A percentile compares a stretch with the other conserved stretches of the same genome.
Evolutionary conservation across 2,113 vertebrate genomes (phyloP).

Genomic region (Gulo gulo): DNA sequence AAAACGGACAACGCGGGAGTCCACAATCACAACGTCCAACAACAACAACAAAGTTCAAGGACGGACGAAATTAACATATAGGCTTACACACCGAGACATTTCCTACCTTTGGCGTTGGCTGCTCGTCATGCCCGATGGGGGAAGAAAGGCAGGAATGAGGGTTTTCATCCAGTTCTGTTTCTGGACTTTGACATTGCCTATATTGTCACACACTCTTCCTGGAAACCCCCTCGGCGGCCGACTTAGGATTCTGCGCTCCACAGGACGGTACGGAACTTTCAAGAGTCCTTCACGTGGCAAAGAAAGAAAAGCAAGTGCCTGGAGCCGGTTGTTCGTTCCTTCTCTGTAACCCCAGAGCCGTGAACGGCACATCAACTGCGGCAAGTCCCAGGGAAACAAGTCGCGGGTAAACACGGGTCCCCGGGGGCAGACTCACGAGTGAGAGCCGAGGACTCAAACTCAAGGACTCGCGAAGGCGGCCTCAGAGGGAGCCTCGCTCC

Average conservation of each 20-base stretch:
- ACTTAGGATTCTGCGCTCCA: fast-evolving
- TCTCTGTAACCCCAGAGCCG: not conserved
- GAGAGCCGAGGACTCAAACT: not conserved
- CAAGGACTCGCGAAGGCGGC: not conserved
- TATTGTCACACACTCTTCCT: fast-evolving
- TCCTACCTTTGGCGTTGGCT: not conserved
- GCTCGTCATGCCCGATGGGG: not conserved
- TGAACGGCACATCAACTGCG: not conserved
- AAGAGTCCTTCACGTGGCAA: not conserved
- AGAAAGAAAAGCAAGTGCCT: not conserved
- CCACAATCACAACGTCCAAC: too few species aligned
- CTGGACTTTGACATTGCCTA: fast-evolving
- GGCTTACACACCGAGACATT: fast-evolving
- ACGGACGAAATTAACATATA: too few species aligned
- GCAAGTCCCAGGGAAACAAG: not conserved
- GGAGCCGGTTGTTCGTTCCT: not conserved
- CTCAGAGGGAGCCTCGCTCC: too few species aligned
- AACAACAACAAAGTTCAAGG: not conserved
- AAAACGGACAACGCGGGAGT: too few species aligned
- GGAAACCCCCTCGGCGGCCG: fast-evolving
- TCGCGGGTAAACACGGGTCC: not conserved
- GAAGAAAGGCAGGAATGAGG: not conserved
- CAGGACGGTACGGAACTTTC: not conserved
- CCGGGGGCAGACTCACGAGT: not conserved
- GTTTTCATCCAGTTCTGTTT: not conserved